Evolutionary conservation across 2,888 invertebrate species (phyloP).

Genomic region (Diabrotica balteata): DNA sequence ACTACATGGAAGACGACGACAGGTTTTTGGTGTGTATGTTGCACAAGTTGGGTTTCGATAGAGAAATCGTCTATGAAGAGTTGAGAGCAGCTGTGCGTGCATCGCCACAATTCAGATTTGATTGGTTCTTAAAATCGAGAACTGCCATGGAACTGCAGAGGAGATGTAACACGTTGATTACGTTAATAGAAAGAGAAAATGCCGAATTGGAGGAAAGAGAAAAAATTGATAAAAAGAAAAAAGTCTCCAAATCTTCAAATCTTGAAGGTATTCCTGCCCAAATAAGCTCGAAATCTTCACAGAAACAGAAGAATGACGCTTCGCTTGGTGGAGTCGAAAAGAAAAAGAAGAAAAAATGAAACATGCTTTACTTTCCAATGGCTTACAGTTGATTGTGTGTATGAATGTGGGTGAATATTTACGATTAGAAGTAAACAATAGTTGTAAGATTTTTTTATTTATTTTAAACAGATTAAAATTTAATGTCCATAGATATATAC

Average conservation of each 20-base stretch:
- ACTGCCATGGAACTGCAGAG: slow-evolving; percentile 97
- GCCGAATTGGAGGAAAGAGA: slow-evolving; percentile 96
- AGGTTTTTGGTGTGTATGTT: slow-evolving; percentile 97
- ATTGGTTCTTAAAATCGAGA: slow-evolving; percentile 99
- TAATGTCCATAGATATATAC: no score
- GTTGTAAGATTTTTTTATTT: no score
- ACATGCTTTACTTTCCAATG: slow-evolving; percentile 1
- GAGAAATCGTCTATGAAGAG: slow-evolving; percentile 99
- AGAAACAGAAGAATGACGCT: slow-evolving; percentile 72
- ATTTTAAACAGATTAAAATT: no score
- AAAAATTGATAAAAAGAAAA: slow-evolving; percentile 87
- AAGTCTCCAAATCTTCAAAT: slow-evolving; percentile 61
- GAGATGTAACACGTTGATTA: slow-evolving; percentile 97
- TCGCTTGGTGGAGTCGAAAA: slow-evolving; percentile 62
- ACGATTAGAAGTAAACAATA: no score
- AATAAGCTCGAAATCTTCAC: slow-evolving; percentile 66
- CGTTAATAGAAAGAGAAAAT: slow-evolving; percentile 97
- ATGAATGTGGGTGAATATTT: slow-evolving; percentile 10
- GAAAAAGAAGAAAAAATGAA: slow-evolving; percentile 64
- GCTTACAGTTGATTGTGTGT: slow-evolving; percentile 2
- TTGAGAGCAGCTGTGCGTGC: slow-evolving; percentile 88
- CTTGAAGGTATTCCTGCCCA: slow-evolving; percentile 58
- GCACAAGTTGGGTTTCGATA: slow-evolving; percentile 97
- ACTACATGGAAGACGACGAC: slow-evolving; percentile 96
- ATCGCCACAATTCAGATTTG: slow-evolving; percentile 92